Evolutionary conservation across 1,140 invertebrate genomes (phyloP).

Genomic region (Euglossa dilemma): DNA sequence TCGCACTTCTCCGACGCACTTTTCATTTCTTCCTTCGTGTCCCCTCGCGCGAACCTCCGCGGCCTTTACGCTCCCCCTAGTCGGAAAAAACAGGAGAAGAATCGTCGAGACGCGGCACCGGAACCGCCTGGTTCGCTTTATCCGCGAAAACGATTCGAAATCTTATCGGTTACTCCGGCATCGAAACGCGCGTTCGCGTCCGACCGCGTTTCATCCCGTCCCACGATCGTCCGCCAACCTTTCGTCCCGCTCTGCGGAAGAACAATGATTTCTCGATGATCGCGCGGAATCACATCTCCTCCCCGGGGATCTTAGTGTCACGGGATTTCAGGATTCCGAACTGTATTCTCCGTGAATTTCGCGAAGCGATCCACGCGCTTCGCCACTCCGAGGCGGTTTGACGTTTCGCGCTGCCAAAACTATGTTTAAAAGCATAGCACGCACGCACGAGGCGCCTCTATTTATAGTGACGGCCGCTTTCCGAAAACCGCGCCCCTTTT

Average conservation of each 20-base stretch:
- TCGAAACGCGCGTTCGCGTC: neutral
- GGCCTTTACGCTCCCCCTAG: neutral
- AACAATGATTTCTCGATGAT: neutral
- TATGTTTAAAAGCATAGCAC: constrained; percentile 79
- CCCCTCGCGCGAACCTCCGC: neutral
- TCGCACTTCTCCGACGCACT: constrained; percentile 56
- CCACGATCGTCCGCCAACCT: neutral
- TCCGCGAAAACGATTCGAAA: neutral
- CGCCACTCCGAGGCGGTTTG: constrained; percentile 78
- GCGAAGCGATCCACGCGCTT: constrained; percentile 72
- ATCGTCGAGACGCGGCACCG: neutral
- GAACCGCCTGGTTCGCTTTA: neutral
- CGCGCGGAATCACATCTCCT: neutral
- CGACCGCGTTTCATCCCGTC: neutral
- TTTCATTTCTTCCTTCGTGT: constrained; percentile 41
- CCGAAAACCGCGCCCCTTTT: constrained; percentile 72
- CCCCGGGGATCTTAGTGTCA: no score
- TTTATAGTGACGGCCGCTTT: constrained; percentile 78
- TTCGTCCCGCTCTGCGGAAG: no score
- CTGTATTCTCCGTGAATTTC: constrained; percentile 45
- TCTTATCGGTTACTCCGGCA: neutral
- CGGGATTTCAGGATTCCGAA: neutral
- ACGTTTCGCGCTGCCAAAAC: constrained; percentile 82
- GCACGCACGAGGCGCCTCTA: constrained; percentile 76
- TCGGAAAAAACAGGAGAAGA: neutral